phyloP scores from a whole-genome alignment of 2,113 vertebrate genomes.

The Gavialis gangeticus region DNA sequence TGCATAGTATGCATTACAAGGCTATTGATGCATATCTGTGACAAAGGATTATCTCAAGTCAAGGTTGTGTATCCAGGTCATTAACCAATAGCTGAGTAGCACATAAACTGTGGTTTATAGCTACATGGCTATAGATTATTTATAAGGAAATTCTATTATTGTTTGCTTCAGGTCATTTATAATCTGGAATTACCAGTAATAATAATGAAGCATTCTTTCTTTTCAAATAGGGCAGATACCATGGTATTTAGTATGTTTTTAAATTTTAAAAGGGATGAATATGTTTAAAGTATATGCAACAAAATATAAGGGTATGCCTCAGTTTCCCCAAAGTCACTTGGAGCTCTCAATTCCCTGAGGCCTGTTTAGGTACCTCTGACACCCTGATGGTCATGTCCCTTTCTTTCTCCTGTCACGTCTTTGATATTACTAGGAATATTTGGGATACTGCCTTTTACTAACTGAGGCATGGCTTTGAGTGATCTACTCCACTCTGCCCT shows the following conservation, averaged over 20 bases:
- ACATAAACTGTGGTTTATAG: slow-evolving; percentile 21
- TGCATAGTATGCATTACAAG: background rate
- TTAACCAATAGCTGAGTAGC: background rate
- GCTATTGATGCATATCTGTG: background rate
- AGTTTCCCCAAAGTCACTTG: no score
- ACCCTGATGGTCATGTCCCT: no score
- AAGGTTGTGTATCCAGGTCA: background rate
- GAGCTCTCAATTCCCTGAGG: no score
- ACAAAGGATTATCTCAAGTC: background rate
- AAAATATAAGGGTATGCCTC: no score
- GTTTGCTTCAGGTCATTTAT: background rate
- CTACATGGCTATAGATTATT: slow-evolving; percentile 38
- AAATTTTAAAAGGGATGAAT: no score
- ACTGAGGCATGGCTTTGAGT: no score
- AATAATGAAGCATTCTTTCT: background rate
- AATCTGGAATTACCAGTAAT: background rate
- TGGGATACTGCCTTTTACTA: no score
- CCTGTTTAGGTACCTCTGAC: no score
- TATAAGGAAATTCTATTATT: background rate
- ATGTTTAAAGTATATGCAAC: background rate
- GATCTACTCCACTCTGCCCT: no score
- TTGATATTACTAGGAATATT: no score
- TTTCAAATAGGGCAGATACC: background rate
- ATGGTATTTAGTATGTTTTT: background rate
- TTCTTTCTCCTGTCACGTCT: no score